phyloP scores from a whole-genome alignment of 2,113 vertebrate genomes.

The Corvus cornix region DNA sequence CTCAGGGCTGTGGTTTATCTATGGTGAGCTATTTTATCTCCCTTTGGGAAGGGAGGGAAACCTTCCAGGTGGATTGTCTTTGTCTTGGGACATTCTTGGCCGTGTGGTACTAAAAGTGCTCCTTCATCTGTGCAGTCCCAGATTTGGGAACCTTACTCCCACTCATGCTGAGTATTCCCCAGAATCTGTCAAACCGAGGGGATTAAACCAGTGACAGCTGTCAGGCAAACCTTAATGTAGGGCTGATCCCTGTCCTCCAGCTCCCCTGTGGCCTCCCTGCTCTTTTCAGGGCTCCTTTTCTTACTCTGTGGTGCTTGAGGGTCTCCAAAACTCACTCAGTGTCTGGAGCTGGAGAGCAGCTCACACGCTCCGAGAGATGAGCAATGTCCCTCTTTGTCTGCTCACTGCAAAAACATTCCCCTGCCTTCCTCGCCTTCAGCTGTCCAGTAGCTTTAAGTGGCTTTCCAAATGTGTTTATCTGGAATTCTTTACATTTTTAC shows the following conservation, averaged over 20 bases:
- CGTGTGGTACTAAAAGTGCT: fast-evolving
- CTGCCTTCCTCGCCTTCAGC: not conserved
- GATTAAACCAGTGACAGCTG: not conserved
- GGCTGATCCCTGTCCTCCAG: not conserved
- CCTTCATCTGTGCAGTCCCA: not conserved
- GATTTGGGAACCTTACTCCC: not conserved
- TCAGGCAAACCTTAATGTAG: not conserved
- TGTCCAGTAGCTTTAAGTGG: constrained; percentile 50
- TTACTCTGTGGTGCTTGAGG: not conserved
- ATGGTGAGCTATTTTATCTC: not conserved
- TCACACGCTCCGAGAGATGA: fast-evolving
- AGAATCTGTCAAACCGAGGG: not conserved
- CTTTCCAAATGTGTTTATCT: constrained; percentile 69
- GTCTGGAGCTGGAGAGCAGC: not conserved
- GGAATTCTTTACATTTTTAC: constrained; percentile 72
- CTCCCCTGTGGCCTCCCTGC: not conserved
- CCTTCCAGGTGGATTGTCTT: not conserved
- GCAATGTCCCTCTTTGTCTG: not conserved
- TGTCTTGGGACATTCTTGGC: not conserved
- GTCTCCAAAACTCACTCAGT: not conserved
- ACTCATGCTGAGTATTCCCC: fast-evolving
- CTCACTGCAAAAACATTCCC: not conserved
- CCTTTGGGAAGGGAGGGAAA: not conserved
- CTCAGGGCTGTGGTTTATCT: not conserved
- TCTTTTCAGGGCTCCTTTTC: not conserved